phyloP scores from a whole-genome alignment of 2,113 vertebrate genomes.

The Elgaria multicarinata region DNA sequence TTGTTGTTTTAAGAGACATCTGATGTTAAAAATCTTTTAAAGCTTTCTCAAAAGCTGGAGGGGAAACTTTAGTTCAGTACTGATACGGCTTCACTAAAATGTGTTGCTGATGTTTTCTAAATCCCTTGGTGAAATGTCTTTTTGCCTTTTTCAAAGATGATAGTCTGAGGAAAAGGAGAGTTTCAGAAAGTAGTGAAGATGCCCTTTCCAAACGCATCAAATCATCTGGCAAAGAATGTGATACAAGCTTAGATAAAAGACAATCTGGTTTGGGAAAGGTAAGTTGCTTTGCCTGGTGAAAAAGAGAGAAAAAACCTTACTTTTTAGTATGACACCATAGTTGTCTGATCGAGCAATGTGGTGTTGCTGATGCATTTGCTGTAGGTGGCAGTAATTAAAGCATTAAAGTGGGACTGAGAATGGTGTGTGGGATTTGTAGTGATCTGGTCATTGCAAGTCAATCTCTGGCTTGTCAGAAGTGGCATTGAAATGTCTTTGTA shows the following conservation, averaged over 20 bases:
- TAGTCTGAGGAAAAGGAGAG: constrained; percentile 54
- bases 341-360: not conserved
- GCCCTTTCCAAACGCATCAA: constrained; percentile 38
- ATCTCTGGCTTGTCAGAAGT: no score
- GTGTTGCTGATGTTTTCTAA: not conserved
- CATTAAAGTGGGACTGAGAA: not conserved
- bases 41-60: not conserved
- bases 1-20: not conserved
- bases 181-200: constrained; percentile 49
- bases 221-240: constrained; percentile 45
- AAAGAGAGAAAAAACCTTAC: no score
- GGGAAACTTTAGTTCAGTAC: no score
- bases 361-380: not conserved
- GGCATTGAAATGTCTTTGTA: not conserved
- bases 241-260: constrained; percentile 44
- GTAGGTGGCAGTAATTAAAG: not conserved
- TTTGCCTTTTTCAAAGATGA: constrained; percentile 53
- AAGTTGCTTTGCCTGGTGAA: not conserved
- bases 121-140: constrained; percentile 9
- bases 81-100: no score
- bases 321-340: not conserved
- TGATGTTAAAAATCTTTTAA: not conserved
- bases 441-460: no score
- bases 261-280: constrained; percentile 63
- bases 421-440: not conserved